phyloP scores from a whole-genome alignment of 2,797 vertebrate species.

The Gobio occitaniae region DNA sequence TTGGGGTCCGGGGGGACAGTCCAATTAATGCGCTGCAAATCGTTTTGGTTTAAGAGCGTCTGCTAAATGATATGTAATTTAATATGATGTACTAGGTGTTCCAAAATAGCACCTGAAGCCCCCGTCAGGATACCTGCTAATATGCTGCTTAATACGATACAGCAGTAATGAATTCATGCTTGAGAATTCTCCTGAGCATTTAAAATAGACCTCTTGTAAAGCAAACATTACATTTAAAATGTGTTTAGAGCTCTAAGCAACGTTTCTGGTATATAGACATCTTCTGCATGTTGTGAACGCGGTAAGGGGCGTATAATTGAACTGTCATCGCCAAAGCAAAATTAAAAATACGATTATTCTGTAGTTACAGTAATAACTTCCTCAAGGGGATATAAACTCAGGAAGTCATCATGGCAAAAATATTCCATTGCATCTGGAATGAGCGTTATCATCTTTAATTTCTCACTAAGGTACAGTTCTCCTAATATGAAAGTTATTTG shows the following conservation, averaged over 20 bases:
- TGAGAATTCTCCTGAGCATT: neutral
- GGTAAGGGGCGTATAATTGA: conserved; percentile 39
- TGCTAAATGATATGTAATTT: conserved; percentile 41
- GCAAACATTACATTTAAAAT: neutral
- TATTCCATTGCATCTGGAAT: conserved; percentile 75
- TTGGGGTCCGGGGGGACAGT: conserved; percentile 21
- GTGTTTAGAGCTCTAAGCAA: conserved; percentile 10
- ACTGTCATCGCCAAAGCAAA: conserved; percentile 34
- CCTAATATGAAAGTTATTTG: conserved; percentile 78
- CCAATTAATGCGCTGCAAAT: conserved; percentile 39
- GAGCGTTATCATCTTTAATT: conserved; percentile 71
- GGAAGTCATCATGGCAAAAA: conserved; percentile 52
- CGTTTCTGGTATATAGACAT: neutral
- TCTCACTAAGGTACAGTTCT: conserved; percentile 71
- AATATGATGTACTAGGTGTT: conserved; percentile 39
- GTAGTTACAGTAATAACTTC: conserved; percentile 65
- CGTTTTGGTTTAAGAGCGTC: conserved; percentile 32
- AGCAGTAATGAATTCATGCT: neutral
- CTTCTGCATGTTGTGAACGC: neutral
- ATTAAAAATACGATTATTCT: conserved; percentile 56
- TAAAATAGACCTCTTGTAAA: neutral
- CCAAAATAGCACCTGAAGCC: conserved; percentile 39
- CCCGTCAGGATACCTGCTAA: conserved; percentile 4
- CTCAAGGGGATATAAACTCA: conserved; percentile 71
- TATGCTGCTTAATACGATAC: conserved; percentile 5